phyloP scores from a whole-genome alignment of 2,113 vertebrate genomes.

The Gymnogyps californianus region DNA sequence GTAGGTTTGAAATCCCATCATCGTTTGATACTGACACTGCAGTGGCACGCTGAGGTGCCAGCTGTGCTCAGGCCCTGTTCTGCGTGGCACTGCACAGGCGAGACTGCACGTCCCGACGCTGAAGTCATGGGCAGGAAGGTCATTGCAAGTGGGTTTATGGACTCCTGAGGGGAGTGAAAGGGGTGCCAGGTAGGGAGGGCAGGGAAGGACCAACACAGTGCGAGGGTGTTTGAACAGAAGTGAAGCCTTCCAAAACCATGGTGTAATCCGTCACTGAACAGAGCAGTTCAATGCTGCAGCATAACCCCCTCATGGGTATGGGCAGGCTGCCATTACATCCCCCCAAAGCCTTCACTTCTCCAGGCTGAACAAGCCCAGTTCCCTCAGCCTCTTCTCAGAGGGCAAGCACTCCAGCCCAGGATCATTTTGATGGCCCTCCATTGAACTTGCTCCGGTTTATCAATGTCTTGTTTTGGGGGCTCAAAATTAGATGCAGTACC shows the following conservation, averaged over 20 bases:
- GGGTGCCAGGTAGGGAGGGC: not conserved
- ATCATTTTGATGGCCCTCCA: not conserved
- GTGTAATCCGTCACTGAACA: not conserved
- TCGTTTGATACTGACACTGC: not conserved
- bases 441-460: not conserved
- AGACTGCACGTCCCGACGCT: rapidly evolving
- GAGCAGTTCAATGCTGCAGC: not conserved
- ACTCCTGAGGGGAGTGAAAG: not conserved
- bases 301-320: not conserved
- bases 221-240: not conserved
- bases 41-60: not conserved
- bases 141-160: not conserved
- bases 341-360: not conserved
- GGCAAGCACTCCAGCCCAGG: not conserved
- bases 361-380: not conserved
- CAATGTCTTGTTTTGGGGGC: not conserved
- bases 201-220: not conserved
- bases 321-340: rapidly evolving
- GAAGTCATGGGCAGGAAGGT: not conserved
- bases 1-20: not conserved
- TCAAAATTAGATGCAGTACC: not conserved
- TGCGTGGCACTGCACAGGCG: not conserved
- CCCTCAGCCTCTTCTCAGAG: not conserved
- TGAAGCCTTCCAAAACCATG: not conserved
- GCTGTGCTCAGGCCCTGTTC: not conserved